Base-by-base conservation (phyloP, 2,888 invertebrate genomes). In the Leucophenga montana region DNA sequence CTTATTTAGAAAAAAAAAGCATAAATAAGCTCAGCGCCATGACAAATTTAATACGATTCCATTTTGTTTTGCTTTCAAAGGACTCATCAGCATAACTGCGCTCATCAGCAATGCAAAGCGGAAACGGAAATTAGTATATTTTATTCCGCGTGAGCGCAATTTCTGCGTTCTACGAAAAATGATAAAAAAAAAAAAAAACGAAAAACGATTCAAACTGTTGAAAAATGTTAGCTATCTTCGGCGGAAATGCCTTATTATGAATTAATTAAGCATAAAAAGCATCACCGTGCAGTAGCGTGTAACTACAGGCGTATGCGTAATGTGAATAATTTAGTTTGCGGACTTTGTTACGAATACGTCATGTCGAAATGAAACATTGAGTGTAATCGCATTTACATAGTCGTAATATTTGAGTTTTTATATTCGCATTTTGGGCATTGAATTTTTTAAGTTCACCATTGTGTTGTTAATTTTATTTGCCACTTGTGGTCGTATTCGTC, bases 231-330 rank as follows among this genome's bases (percentile, higher is more conserved):
- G 57, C 3, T 27, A 57, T 57, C 31, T 27, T 11, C 31, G 27
- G 57, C 57, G 57, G 57, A 57, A 57, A 57, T 27, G 13, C 0
- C 57, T 57, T 57, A 57, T 57, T 57, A 57, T 57, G 57, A 22
- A 57, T 57, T 57, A 57, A 57, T 57, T 57, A 27, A 27, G 14
- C 31, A 27, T 22, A 16, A 50, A 50, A 18, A 50, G 18, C 50
- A 11, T 5, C 39, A 11, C 9, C 39, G n/a, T n/a, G n/a, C n/a
- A n/a, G n/a, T n/a, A 39, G 39, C 39, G 39, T 1, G 9, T 8
- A 39, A 39, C 39, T 39, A 1, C 8, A 39, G 39, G 9, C 9
- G 39, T 39, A 39, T 39, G 8, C 39, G 39, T 5, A 39, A 39
- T 39, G 9, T 11, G 11, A 39, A 39, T 39, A 39, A 3, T 39